These are phyloP conservation scores for Odontomyia ornata DNA, from an alignment of 2,888 invertebrate genomes.

Conservation along the genomic window DNA sequence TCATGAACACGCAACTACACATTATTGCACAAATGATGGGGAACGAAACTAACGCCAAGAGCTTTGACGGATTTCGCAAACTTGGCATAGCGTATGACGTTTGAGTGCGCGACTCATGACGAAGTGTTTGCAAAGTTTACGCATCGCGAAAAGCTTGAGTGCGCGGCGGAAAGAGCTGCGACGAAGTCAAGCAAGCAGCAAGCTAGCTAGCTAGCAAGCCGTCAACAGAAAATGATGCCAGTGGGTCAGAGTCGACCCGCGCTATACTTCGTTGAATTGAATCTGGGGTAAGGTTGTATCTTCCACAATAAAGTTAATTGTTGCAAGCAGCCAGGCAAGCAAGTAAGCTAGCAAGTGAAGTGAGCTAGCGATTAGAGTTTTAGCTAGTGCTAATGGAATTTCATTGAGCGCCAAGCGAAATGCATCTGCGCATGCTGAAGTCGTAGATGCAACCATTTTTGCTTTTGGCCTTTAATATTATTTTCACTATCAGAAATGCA, in stretches of 20 bases:
- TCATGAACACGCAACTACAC: constrained; percentile 1
- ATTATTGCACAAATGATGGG: constrained; percentile 7
- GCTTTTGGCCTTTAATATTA: constrained; percentile 8
- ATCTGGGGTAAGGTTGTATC: constrained; percentile 42
- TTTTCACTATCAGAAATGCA: constrained; percentile 24
- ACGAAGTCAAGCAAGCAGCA: background rate
- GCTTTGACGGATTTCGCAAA: constrained; percentile 18
- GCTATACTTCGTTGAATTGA: constrained; percentile 32
- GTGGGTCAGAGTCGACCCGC: constrained; percentile 61
- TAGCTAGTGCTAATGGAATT: constrained; percentile 6
- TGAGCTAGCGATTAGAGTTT: constrained; percentile 1
- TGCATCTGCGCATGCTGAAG: constrained; percentile 18
- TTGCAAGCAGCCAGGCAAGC: background rate
- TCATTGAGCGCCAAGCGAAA: constrained; percentile 1
- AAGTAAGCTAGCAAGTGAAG: background rate
- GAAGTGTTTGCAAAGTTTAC: constrained; percentile 8
- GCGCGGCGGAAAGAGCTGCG: background rate
- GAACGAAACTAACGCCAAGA: constrained; percentile 23
- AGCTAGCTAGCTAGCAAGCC: constrained; percentile 5
- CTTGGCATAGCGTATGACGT: background rate
- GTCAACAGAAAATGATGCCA: constrained; percentile 58
- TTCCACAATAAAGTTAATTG: constrained; percentile 29
- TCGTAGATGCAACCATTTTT: background rate
- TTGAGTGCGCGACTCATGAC: background rate
- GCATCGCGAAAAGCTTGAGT: constrained; percentile 16